Evolutionary conservation across 1,140 invertebrate species (phyloP), one percentile per base, ranked within the genome.

Genomic region (Ceratosolen fusciceps): DNA sequence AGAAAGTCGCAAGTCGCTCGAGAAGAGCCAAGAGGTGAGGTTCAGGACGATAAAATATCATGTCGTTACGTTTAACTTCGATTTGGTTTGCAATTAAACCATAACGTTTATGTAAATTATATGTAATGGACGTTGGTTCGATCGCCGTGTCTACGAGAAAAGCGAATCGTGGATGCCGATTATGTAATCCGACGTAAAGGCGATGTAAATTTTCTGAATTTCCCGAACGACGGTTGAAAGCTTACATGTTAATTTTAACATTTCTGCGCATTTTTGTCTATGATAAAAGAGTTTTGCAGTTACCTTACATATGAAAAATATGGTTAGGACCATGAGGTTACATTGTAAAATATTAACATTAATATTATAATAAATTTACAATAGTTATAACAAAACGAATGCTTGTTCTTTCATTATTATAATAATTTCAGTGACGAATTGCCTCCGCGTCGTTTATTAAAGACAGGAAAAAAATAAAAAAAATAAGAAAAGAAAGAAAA

Each of bases 281-380:
- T 80, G 74, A 47, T 73, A 72, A 74, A 76, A 39, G 74, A 80
- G 31, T 72, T 80, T 72, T 80, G 74, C 79, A 58, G 47, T 80
- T 76, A 80, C 52, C 56, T 76, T 80, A 75, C 39, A 80, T 75
- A 76, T 80, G 49, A 74, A 81, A 77, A 77, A 34, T 67, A 74
- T 81, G 80, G 80, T 77, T 81, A 81, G 75, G 80, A 81, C 71
- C 71, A 81, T 81, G 31, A 74, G 77, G 71, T 77, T 77, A 68
- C 24, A 73, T 81, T 77, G 75, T 81, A 81, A 77, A 77, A 77
- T 81, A 81, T 68, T 77, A 77, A 77, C 65, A 77, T 74, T 74
- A 81, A 81, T 77, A 81, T 81, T 81, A 81, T 74, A 81, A 81
- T 81, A 81, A 81, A 81, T 81, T 81, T 81, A 81, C 75, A 81